Evolutionary conservation across 2,888 invertebrate genomes (phyloP), one percentile per base, ranked within the genome.

Genomic region (Brassicogethes aeneus): DNA sequence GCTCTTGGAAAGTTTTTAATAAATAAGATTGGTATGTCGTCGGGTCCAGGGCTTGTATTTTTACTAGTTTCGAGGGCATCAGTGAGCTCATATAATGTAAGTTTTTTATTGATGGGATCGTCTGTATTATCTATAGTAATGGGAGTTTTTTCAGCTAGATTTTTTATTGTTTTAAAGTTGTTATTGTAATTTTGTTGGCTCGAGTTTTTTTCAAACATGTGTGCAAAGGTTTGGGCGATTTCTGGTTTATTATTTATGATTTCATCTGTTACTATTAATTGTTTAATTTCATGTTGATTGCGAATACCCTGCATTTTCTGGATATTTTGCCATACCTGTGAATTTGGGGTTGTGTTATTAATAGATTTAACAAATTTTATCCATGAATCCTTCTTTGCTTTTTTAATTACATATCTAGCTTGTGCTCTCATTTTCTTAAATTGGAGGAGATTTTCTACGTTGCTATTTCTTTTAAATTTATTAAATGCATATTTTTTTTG

Each of bases 21-120:
- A 34, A 48, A 37, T 16, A 34, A 30, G 12, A 29, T 34, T 3
- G 43, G 34, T 5, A 45, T 41, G 13, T 40, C 39, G 23, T 48
- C 42, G 13, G 44, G 23, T 23, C 23, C 23, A 23, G 23, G 23
- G 17, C 39, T 36, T 8, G 38, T 36, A 17, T 42, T 37, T 15
- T 31, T 39, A 16, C 34, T 23, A 31, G 13, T 12, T 17, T 29
- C 14, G 12, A 48, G 31, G n/a, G 45, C 41, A 31, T 39, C 29
- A 2, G 37, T 17, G 3, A 44, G 36, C 40, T 44, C 46, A 17
- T 15, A 16, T 10, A 37, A 36, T 10, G 44, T 29, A 10, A 46
- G 16, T 35, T 31, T 34, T 12, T 34, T 15, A 29, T 46, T 44
- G 3, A 43, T n/a, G 33, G 34, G 33, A 17, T 36, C 34, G 34